Base-by-base conservation (phyloP, 1,140 invertebrate species). In the Thaumatotibia leucotreta region DNA sequence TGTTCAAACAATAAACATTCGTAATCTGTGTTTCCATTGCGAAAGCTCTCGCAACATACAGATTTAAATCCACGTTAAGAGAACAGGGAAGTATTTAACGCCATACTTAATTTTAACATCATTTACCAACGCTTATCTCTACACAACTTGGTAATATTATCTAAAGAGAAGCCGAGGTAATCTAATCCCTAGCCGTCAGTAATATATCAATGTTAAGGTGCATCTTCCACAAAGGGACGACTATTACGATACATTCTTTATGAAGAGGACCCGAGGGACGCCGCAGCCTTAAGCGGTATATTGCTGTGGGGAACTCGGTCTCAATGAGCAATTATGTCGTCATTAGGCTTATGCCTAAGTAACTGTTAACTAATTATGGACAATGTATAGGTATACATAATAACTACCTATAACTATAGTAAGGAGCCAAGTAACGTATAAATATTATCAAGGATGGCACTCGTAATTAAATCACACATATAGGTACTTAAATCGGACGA, bases 161-260 rank as follows among this genome's bases (percentile, higher is more conserved):
- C 39, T 45, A 45, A 17, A 20, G 39, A 17, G n/a, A 29, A 27
- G 23, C n/a, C 8, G 9, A 27, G 23, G 27, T 58, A 58, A 58
- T 31, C 52, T 58, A 29, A 58, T 58, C 52, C 52, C 52, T 58
- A 11, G 14, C 14, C 27, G 52, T 24, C 24, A 27, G 23, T n/a
- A 27, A 27, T 52, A 52, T 58, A 14, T 58, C 24, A 58, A 58
- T 54, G 50, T 54, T 54, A 27, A 29, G 52, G 27, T 58, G 52
- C 22, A 24, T 58, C 52, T 27, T 58, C 24, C 52, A 58, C 52
- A 58, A 58, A 58, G 27, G 52, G 27, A 58, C n/a, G 23, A 58
- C 52, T 58, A 58, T 58, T 22, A 58, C 27, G 52, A 31, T 58
- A 58, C 52, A 58, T 58, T 58, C 52, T 58, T 58, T 58, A 58